Conservation (phyloP, 2,797 vertebrate species). For the Nothura maculosa region DNA sequence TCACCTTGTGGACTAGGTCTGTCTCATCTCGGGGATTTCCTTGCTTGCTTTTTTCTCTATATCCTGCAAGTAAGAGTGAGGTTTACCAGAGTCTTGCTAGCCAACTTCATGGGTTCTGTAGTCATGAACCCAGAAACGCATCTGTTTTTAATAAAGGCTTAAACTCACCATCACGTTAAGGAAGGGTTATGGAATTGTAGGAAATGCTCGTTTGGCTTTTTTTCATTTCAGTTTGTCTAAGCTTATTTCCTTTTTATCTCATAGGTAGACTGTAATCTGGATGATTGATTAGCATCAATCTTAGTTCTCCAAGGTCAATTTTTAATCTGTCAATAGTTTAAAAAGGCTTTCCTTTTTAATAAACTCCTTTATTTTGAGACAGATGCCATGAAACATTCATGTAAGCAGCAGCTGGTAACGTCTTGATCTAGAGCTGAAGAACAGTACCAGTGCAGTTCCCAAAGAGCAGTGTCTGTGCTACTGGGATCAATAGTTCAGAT, state of each 20-base stretch:
- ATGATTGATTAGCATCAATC: background rate
- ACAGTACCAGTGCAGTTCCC: background rate
- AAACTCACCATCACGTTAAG: background rate
- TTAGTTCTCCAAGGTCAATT: background rate
- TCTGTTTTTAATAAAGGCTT: background rate
- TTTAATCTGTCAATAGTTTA: background rate
- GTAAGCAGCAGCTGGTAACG: background rate
- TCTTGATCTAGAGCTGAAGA: background rate
- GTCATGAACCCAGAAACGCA: background rate
- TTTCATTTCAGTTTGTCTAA: fast-evolving
- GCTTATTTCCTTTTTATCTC: background rate
- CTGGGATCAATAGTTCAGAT: background rate
- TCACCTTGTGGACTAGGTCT: background rate
- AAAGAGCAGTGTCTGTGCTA: background rate
- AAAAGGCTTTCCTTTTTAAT: background rate
- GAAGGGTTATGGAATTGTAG: background rate
- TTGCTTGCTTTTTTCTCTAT: background rate
- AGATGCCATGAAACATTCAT: background rate
- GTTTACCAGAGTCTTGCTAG: background rate
- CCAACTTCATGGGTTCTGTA: background rate
- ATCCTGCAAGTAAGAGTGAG: background rate
- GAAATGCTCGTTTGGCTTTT: fast-evolving
- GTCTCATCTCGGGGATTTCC: background rate
- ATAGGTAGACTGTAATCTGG: background rate
- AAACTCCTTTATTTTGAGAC: background rate